Evolutionary conservation across 2,888 invertebrate species (phyloP).

Genomic region (Apodemia mormo): DNA sequence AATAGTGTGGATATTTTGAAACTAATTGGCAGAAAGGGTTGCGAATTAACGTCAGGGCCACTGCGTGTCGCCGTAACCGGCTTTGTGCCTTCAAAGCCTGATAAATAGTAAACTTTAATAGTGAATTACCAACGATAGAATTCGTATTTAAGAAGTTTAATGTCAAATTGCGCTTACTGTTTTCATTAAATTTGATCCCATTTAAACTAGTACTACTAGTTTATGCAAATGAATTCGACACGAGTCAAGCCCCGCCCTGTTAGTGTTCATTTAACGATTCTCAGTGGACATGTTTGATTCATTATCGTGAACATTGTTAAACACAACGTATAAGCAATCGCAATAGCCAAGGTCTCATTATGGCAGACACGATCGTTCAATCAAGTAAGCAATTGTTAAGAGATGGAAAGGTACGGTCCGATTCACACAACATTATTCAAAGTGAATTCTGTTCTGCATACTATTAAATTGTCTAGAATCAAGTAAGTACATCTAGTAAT

Average conservation of each 20-base stretch:
- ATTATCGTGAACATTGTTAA: slow-evolving; percentile 42
- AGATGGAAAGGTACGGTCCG: slow-evolving; percentile 63
- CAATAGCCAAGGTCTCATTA: slow-evolving; percentile 59
- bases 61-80: slow-evolving; percentile 56
- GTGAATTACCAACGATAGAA: slow-evolving; percentile 18
- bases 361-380: slow-evolving; percentile 62
- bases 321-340: slow-evolving; percentile 51
- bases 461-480: slow-evolving; percentile 39
- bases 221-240: slow-evolving; percentile 34
- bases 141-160: slow-evolving; percentile 16
- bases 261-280: slow-evolving; percentile 41
- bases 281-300: slow-evolving; percentile 47
- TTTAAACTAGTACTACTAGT: neutral
- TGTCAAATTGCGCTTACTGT: slow-evolving; percentile 13
- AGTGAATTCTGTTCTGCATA: slow-evolving; percentile 42
- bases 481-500: slow-evolving; percentile 18
- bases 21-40: slow-evolving; percentile 82
- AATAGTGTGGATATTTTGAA: slow-evolving; percentile 80
- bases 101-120: slow-evolving; percentile 51
- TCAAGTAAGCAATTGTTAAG: slow-evolving; percentile 59
- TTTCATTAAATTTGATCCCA: slow-evolving; percentile 12
- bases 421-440: slow-evolving; percentile 60
- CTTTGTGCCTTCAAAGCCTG: slow-evolving; percentile 56
- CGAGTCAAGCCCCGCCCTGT: slow-evolving; percentile 45
- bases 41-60: slow-evolving; percentile 79